Evolutionary conservation across 2,797 vertebrate genomes (phyloP).

Genomic region (Eulemur coronatus): DNA sequence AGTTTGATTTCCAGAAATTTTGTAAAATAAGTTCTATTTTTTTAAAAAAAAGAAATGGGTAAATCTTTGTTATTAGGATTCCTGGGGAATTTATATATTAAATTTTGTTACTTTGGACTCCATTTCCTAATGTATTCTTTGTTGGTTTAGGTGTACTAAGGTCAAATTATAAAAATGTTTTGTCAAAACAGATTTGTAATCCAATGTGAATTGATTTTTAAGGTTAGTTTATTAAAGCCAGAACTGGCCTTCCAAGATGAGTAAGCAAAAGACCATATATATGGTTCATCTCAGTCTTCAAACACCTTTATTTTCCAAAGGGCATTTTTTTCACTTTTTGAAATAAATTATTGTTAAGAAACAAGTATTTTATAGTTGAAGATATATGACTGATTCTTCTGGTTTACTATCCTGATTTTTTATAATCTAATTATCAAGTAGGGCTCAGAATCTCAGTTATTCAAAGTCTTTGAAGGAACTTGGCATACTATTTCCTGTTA

Average conservation of each 20-base stretch:
- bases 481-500: neutral
- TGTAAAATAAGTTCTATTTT: neutral
- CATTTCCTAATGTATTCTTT: neutral
- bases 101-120: neutral
- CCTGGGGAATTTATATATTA: neutral
- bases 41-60: neutral
- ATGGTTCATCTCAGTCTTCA: neutral
- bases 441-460: neutral
- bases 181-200: constrained; percentile 14
- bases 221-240: neutral
- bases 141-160: neutral
- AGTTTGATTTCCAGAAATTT: neutral
- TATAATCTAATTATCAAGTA: neutral
- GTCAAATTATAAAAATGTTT: neutral
- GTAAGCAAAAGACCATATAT: neutral
- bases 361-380: neutral
- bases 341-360: neutral
- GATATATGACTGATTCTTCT: neutral
- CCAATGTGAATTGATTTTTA: neutral
- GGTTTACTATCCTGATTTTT: neutral
- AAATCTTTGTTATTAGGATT: neutral
- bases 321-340: neutral
- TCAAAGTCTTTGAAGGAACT: neutral
- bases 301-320: neutral
- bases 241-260: neutral